Evolutionary conservation across 1,140 invertebrate genomes (phyloP).

Genomic region (Heterodera schachtii): DNA sequence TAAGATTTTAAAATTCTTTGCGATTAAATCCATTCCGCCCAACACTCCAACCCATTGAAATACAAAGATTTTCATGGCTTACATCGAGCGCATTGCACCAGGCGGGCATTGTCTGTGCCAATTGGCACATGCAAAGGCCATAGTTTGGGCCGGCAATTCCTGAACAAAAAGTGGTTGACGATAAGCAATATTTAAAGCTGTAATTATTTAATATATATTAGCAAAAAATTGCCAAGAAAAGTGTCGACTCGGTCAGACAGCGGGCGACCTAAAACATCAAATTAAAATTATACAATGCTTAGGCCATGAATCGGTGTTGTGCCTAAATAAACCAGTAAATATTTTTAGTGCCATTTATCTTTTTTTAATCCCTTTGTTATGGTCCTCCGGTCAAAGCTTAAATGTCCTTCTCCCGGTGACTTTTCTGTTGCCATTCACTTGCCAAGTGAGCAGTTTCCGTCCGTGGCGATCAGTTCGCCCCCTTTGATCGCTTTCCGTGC

Average conservation of each 20-base stretch:
- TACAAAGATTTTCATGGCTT: background rate
- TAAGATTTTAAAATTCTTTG: too few relatives aligned
- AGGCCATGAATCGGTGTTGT: too few relatives aligned
- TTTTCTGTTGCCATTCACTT: background rate
- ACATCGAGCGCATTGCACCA: slow-evolving; percentile 65
- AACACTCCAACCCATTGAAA: background rate
- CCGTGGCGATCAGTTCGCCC: slow-evolving; percentile 61
- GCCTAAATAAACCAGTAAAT: too few relatives aligned
- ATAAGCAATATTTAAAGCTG: background rate
- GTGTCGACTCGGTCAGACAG: slow-evolving; percentile 56
- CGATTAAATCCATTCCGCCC: background rate
- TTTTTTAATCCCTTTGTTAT: background rate
- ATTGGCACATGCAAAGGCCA: slow-evolving; percentile 62
- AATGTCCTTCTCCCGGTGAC: background rate
- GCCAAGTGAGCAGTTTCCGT: slow-evolving; percentile 64
- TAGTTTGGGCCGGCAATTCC: slow-evolving; percentile 63
- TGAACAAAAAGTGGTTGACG: slow-evolving; percentile 5
- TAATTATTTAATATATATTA: too few relatives aligned
- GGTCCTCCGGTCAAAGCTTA: background rate
- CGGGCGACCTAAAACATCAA: slow-evolving; percentile 35
- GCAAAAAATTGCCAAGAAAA: slow-evolving; percentile 45
- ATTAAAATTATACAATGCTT: background rate
- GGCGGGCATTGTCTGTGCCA: slow-evolving; percentile 64
- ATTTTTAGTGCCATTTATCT: too few relatives aligned
- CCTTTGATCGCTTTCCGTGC: slow-evolving; percentile 64